phyloP scores from a whole-genome alignment of 2,888 invertebrate species.

The Bombylius discolor region DNA sequence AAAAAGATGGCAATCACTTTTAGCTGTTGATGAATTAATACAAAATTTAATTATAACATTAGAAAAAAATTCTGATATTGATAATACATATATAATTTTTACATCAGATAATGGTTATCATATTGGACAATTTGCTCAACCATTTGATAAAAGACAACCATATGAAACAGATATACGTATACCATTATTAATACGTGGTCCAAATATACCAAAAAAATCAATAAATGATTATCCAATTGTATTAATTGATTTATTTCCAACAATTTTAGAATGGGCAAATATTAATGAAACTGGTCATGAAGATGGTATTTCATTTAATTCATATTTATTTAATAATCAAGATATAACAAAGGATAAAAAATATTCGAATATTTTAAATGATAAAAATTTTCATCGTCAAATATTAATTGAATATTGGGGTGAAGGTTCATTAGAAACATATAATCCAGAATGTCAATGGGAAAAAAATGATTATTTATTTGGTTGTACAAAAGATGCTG shows the following conservation, averaged over 20 bases:
- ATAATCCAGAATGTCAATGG: conserved; percentile 52
- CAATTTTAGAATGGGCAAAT: conserved; percentile 59
- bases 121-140: conserved; percentile 77
- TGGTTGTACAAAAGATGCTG: conserved; percentile 50
- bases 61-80: conserved; percentile 40
- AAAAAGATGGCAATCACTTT: conserved; percentile 62
- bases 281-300: conserved; percentile 37
- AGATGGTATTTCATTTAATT: conserved; percentile 49
- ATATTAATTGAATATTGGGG: conserved; percentile 75
- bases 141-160: conserved; percentile 79
- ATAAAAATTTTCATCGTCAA: conserved; percentile 35
- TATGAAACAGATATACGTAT: conserved; percentile 83
- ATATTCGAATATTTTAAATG: neutral
- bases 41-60: conserved; percentile 47
- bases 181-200: conserved; percentile 69
- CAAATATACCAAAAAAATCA: conserved; percentile 43
- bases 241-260: conserved; percentile 74
- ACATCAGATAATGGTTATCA: conserved; percentile 90
- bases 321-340: conserved; percentile 19
- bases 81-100: conserved; percentile 69
- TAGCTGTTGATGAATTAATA: conserved; percentile 81
- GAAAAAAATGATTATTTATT: conserved; percentile 37
- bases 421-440: conserved; percentile 47
- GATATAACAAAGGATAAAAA: too few species aligned
- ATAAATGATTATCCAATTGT: conserved; percentile 46